phyloP scores from a whole-genome alignment of 2,113 vertebrate species.

The Hydropotes inermis region DNA sequence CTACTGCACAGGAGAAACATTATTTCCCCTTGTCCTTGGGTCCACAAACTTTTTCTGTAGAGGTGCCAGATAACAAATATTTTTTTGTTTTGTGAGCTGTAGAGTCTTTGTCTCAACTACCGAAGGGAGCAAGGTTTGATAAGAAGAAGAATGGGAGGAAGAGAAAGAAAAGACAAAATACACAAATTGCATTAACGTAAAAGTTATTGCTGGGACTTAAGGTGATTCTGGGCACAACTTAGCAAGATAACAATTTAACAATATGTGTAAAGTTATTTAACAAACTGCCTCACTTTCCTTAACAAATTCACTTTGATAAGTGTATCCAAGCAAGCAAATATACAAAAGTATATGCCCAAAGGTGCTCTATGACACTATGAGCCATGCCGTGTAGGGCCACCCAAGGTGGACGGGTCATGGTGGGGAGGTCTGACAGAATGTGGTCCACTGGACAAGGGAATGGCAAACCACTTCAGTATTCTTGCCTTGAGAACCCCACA shows the following conservation, averaged over 20 bases:
- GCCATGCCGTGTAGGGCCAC: not conserved
- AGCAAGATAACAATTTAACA: not conserved
- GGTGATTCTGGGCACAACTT: not conserved
- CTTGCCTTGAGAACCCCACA: not conserved
- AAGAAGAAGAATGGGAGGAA: not conserved
- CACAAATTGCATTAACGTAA: not conserved
- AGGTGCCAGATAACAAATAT: not conserved
- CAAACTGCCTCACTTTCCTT: not conserved
- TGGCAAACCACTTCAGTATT: not conserved
- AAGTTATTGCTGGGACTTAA: not conserved
- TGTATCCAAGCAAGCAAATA: not conserved
- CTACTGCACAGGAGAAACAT: not conserved
- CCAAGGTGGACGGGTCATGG: rapidly evolving
- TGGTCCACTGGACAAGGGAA: not conserved
- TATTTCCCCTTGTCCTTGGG: not conserved
- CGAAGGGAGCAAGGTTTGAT: not conserved
- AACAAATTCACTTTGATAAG: not conserved
- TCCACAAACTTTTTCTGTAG: not conserved
- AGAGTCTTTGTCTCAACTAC: not conserved
- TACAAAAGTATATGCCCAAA: not conserved
- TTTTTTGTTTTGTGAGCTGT: not conserved
- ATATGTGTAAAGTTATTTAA: not conserved
- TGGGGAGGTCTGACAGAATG: not conserved
- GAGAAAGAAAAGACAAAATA: not conserved
- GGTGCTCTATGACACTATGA: not conserved